phyloP scores from a whole-genome alignment of 2,797 vertebrate species.

The Ispidina picta region DNA sequence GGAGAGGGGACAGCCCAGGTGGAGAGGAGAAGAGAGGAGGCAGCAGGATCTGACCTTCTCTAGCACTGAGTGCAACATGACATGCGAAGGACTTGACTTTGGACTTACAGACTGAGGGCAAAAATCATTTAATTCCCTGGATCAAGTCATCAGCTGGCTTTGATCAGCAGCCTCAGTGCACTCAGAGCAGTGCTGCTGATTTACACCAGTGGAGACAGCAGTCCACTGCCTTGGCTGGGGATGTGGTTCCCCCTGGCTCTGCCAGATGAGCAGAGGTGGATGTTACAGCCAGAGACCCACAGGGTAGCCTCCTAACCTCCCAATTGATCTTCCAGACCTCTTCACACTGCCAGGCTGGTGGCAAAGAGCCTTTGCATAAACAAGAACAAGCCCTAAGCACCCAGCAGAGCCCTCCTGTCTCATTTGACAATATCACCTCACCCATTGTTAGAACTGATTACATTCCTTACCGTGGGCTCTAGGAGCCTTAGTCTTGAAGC shows the following conservation, averaged over 20 bases:
- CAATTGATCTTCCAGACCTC: background rate
- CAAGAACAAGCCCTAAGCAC: background rate
- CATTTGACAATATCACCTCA: constrained; percentile 10
- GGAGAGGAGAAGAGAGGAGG: constrained; percentile 35
- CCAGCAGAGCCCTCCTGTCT: background rate
- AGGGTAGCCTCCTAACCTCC: background rate
- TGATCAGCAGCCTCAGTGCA: background rate
- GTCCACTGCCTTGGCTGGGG: background rate
- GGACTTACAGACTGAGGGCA: background rate
- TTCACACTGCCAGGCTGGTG: background rate
- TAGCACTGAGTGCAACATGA: background rate
- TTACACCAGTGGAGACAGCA: constrained; percentile 2
- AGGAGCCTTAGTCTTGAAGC: background rate
- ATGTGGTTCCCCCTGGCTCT: background rate
- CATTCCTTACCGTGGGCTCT: constrained; percentile 10
- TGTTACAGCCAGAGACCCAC: background rate
- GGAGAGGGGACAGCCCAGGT: constrained; percentile 48
- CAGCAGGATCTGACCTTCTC: constrained; percentile 29
- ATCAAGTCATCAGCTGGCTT: background rate
- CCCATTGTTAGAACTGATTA: constrained; percentile 49
- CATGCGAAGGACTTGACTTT: constrained; percentile 45
- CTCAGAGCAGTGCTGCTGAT: background rate
- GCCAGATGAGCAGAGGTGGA: background rate
- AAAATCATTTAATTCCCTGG: constrained; percentile 25
- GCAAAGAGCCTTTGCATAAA: background rate